Base-by-base conservation (phyloP, 2,797 vertebrate species). In the Alosa sapidissima region DNA sequence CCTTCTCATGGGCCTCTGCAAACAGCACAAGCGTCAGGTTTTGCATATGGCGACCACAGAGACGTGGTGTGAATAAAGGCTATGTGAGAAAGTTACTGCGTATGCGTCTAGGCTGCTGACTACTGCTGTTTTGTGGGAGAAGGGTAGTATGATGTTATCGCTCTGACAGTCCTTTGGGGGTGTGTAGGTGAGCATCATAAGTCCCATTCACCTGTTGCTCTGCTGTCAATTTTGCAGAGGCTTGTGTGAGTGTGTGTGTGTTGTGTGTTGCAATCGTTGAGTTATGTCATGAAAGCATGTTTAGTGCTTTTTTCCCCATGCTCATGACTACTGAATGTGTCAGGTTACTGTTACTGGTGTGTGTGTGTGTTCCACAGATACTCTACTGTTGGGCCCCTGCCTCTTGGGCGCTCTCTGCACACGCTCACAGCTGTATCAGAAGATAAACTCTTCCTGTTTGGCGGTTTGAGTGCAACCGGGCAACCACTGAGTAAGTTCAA, bases 321-420 rank as follows among this genome's bases (percentile, higher is more conserved):
- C n/a, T 62, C 7, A 62, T 24, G 7, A 24, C n/a, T 24, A 60
- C 41, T 41, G 41, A 41, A 10, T 24, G 58, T 58, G 55, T 58
- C 55, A 21, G 5, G 55, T 4, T 58, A n/a, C 21, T 58, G 55
- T 1, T 58, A 58, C 19, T 0, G 2, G 21, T 55, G 45, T 89
- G 45, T 65, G 13, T 58, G 52, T 72, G 65, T 75, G 60, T 48
- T 51, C 36, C 41, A 47, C 89, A 96, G 95, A 3, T 89, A 93
- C 85, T 0, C 86, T 48, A 21, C 89, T 0, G 7, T 83, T 0
- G 58, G 51, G 19, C 48, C 54, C 8, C 91, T 92, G 3, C 98
- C 98, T 1, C 88, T 91, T 68, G 96, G 97, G 1, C 97, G 98
- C 55, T 97, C 96, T 1, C 96, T 98, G 96, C 97, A 99, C 94